Percentiles rank a stretch among this genome's conserved stretches.
phyloP scores from a whole-genome alignment of 2,797 vertebrate species.

The Gymnopithys bicolor region DNA sequence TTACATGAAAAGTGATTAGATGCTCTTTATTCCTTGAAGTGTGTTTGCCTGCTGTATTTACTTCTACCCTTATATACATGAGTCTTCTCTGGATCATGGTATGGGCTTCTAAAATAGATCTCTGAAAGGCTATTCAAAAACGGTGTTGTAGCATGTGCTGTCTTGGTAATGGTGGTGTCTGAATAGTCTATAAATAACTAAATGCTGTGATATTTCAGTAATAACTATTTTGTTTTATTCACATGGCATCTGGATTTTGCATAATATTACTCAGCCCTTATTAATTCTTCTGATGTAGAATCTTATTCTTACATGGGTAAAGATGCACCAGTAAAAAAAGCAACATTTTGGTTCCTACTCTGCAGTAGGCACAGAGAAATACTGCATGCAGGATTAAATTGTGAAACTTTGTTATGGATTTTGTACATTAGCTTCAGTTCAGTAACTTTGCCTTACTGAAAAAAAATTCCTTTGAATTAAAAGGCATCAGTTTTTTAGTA shows the following conservation, averaged over 20 bases:
- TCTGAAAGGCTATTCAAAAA: constrained; percentile 11
- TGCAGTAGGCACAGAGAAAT: background rate
- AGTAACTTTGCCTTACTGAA: background rate
- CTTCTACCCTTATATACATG: background rate
- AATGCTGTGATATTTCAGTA: background rate
- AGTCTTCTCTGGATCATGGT: background rate
- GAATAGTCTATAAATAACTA: constrained; percentile 46
- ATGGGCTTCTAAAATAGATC: background rate
- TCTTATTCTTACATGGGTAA: background rate
- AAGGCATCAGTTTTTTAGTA: background rate
- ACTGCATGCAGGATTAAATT: background rate
- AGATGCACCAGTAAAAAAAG: background rate
- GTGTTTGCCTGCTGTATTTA: background rate
- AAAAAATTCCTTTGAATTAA: background rate
- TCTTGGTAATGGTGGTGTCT: background rate
- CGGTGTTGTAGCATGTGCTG: background rate
- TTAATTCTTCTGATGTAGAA: background rate
- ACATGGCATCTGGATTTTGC: constrained; percentile 32
- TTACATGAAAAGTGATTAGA: background rate
- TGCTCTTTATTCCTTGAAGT: background rate
- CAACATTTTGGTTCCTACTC: background rate
- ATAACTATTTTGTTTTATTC: constrained; percentile 25
- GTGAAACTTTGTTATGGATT: background rate
- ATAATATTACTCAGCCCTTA: background rate
- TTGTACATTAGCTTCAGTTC: background rate